Conservation (phyloP, 1,140 invertebrate species). For the Heterodera schachtii region DNA sequence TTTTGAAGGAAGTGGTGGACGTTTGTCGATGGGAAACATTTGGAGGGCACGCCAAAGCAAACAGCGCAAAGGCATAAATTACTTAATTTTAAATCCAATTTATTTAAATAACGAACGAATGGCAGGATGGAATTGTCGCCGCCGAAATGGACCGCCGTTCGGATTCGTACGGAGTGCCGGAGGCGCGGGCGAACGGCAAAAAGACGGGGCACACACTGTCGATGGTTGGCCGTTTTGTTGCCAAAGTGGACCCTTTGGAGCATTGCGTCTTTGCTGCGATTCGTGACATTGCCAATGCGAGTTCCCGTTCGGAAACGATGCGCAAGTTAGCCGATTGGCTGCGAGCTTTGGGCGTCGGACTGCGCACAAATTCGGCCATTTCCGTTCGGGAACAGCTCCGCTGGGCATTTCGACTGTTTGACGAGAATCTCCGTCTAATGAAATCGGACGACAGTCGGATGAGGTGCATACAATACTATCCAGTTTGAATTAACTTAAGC, state of each 20-base stretch:
- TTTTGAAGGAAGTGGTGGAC: slow-evolving; percentile 78
- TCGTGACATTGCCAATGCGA: slow-evolving; percentile 67
- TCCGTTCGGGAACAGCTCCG: slow-evolving; percentile 75
- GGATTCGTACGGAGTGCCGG: slow-evolving; percentile 17
- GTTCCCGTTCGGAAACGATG: slow-evolving; percentile 79
- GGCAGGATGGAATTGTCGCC: neutral
- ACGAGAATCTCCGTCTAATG: slow-evolving; percentile 16
- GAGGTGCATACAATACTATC: neutral
- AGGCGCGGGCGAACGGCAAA: slow-evolving; percentile 12
- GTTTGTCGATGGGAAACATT: slow-evolving; percentile 36
- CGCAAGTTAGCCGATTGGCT: slow-evolving; percentile 81
- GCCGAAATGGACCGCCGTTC: neutral
- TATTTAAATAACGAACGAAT: neutral
- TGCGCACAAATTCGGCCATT: slow-evolving; percentile 80
- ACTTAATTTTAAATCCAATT: neutral
- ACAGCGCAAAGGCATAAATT: neutral
- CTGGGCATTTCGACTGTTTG: slow-evolving; percentile 72
- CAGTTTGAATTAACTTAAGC: neutral
- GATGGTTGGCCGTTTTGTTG: slow-evolving; percentile 16
- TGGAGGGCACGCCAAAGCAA: neutral
- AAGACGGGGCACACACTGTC: slow-evolving; percentile 2
- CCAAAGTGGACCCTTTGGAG: neutral
- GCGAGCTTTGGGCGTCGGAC: slow-evolving; percentile 76
- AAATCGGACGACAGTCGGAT: neutral
- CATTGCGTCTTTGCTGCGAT: slow-evolving; percentile 9